Evolutionary conservation across 2,888 invertebrate species (phyloP).

Genomic region (Drosophila austrosaltans): DNA sequence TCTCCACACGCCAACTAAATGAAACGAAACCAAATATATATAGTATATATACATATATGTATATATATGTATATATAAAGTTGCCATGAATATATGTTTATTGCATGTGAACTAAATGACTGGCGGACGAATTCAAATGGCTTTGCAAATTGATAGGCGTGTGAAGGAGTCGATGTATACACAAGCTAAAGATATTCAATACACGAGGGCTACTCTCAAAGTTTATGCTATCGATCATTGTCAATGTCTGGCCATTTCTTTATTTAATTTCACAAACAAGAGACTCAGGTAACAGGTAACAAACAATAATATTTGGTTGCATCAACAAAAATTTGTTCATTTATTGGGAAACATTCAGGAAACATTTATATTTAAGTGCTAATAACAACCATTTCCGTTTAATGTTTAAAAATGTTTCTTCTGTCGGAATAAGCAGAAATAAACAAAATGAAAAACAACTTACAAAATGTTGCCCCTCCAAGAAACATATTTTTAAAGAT

Average conservation of each 20-base stretch:
- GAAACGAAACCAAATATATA: not conserved
- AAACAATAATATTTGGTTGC: not conserved
- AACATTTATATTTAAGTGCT: no score
- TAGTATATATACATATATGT: not conserved
- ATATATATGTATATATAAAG: slow-evolving; percentile 1
- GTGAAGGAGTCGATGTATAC: slow-evolving; percentile 15
- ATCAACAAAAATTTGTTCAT: not conserved
- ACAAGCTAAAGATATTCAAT: slow-evolving; percentile 12
- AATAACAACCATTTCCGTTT: no score
- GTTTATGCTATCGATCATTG: not conserved
- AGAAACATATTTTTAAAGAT: no score
- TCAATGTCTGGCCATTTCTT: not conserved
- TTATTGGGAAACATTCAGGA: not conserved
- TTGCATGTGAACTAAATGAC: slow-evolving; percentile 18
- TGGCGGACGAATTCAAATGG: slow-evolving; percentile 13
- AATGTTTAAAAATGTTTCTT: no score
- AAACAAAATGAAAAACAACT: no score
- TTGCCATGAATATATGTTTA: slow-evolving; percentile 8
- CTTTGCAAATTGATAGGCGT: slow-evolving; percentile 21
- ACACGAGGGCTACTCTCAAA: not conserved
- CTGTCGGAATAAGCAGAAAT: no score
- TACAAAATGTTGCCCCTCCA: no score
- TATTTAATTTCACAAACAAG: not conserved
- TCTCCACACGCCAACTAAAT: slow-evolving; percentile 8
- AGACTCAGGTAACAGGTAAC: not conserved